These are phyloP conservation scores for Nymphicus hollandicus DNA, from an alignment of 2,113 vertebrate species.

Conservation along the genomic window DNA sequence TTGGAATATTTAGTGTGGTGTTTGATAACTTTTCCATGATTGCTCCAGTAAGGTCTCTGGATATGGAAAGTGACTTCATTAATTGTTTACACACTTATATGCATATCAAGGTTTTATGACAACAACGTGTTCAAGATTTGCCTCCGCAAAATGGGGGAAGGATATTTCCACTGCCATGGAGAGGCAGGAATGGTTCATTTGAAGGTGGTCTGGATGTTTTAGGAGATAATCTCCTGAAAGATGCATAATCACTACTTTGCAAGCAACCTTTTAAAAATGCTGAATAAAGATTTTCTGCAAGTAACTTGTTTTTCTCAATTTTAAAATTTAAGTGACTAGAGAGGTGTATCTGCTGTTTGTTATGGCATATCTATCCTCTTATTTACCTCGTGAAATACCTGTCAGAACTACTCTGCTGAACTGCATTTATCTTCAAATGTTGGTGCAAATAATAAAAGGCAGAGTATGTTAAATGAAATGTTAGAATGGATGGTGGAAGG, in stretches of 20 bases:
- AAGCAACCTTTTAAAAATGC: not conserved
- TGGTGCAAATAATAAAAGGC: not conserved
- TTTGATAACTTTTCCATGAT: accelerated
- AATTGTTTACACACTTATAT: accelerated
- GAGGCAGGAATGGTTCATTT: not conserved
- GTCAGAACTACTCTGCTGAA: not conserved
- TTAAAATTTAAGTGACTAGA: not conserved
- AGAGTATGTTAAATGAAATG: not conserved
- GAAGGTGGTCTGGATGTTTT: not conserved
- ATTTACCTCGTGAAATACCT: not conserved
- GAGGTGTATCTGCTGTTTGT: not conserved
- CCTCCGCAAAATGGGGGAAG: not conserved
- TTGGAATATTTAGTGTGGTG: not conserved
- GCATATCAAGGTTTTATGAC: not conserved
- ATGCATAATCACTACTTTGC: accelerated
- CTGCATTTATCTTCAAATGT: not conserved
- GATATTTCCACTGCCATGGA: accelerated
- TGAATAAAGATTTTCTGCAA: not conserved
- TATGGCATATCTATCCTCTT: not conserved
- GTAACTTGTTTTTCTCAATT: not conserved
- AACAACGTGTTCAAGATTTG: accelerated
- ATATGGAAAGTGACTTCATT: not conserved
- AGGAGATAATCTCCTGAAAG: not conserved
- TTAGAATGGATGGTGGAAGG: not conserved
- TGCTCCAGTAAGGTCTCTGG: not conserved